Base-by-base conservation (phyloP, 2,797 vertebrate genomes). In the Graptemys geographica region DNA sequence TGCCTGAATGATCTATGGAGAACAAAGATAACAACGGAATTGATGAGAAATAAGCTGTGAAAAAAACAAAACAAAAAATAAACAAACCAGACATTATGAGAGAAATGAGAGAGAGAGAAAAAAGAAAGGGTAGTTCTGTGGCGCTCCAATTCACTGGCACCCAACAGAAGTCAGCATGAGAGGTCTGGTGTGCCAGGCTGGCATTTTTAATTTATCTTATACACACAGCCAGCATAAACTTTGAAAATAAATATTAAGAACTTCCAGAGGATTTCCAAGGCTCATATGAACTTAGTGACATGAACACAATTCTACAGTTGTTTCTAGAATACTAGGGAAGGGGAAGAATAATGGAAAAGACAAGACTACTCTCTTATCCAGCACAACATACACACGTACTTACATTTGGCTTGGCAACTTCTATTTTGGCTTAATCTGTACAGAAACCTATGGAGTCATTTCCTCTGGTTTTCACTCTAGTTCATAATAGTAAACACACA, bases 381-480 rank as follows among this genome's bases (percentile, higher is more conserved):
- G 49, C 92, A 83, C 27, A 79, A 88, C 44, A 49, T 1, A 1
- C 13, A 6, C 52, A 69, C 69, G 90, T 87, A 91, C 41, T 87
- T 88, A 90, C 74, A 81, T 89, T 23, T 96, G 93, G 93, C 93
- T 95, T 59, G 25, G 80, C 92, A 80, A 59, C 65, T 90, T 97
- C 79, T 83, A 91, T 1, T 87, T 96, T 84, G 62, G 3, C 82
- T 97, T 96, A 92, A 97, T 88, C 81, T 55, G 85, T 62, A 85
- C 88, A 83, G 95, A 97, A 93, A 3, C 33, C 82, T 84, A 81
- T 5, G 11, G 83, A 74, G 65, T 96, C 82, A 95, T 86, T 98
- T 97, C 95, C 96, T 95, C 81, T 47, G 23, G 51, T 80, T 96
- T 94, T 79, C 93, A 95, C 69, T 4, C 5, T 90, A 81, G 78